These are phyloP conservation scores for Rana temporaria DNA, from an alignment of 2,113 vertebrate genomes.

Conservation along the genomic window DNA sequence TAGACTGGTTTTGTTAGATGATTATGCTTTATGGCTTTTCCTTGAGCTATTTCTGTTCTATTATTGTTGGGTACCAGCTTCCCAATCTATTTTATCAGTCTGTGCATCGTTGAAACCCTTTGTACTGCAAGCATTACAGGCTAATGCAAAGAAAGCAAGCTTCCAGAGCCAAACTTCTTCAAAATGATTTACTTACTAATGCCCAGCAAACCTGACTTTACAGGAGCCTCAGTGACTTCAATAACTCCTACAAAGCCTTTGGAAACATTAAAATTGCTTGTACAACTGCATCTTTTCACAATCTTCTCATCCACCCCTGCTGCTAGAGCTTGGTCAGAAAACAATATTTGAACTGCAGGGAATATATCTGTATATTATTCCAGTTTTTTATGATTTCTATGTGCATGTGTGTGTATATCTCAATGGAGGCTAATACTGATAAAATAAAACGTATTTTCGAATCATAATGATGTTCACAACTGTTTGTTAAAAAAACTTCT, in stretches of 20 bases:
- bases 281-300: slow-evolving; percentile 18
- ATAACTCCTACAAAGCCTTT: slow-evolving; percentile 46
- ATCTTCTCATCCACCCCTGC: not conserved
- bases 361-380: not conserved
- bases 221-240: slow-evolving; percentile 44
- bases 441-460: too few species aligned
- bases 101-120: slow-evolving; percentile 37
- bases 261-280: slow-evolving; percentile 51
- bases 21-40: slow-evolving; percentile 22
- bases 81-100: slow-evolving; percentile 15
- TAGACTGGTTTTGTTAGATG: not conserved
- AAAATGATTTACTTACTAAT: slow-evolving; percentile 44
- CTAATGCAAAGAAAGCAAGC: slow-evolving; percentile 28
- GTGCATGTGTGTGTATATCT: not conserved
- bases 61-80: slow-evolving; percentile 13
- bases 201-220: slow-evolving; percentile 46
- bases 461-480: too few species aligned
- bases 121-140: slow-evolving; percentile 37
- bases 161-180: slow-evolving; percentile 47
- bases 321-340: slow-evolving; percentile 3
- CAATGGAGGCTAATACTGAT: too few species aligned
- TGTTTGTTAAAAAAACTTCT: too few species aligned
- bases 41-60: slow-evolving; percentile 37
- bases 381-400: not conserved
- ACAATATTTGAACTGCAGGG: not conserved